Percentiles rank a stretch among this genome's conserved stretches.
phyloP scores from a whole-genome alignment of 2,797 vertebrate genomes.

The Acipenser oxyrinchus region DNA sequence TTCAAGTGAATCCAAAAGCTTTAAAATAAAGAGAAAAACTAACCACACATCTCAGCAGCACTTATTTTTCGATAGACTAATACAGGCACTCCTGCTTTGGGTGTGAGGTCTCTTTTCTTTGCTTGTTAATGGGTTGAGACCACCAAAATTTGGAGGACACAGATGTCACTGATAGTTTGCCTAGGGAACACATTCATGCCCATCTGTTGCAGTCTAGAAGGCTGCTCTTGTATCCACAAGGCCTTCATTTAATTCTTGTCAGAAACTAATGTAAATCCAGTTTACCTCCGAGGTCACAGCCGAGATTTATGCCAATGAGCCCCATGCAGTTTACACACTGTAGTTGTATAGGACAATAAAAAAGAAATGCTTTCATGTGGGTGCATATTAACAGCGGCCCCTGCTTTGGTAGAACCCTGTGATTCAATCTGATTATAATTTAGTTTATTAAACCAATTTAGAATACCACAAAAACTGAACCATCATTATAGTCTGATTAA shows the following conservation, averaged over 20 bases:
- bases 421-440: constrained; percentile 29
- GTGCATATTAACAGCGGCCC: constrained; percentile 68
- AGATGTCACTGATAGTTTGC: constrained; percentile 74
- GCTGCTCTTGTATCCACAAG: constrained; percentile 70
- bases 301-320: constrained; percentile 70
- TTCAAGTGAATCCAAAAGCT: too few relatives aligned
- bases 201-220: constrained; percentile 75
- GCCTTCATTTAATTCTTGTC: constrained; percentile 79
- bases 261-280: constrained; percentile 79
- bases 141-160: constrained; percentile 75
- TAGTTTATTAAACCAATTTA: background rate
- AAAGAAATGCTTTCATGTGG: constrained; percentile 67
- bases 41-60: too few relatives aligned
- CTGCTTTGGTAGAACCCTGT: constrained; percentile 60
- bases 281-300: constrained; percentile 72
- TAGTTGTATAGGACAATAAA: constrained; percentile 64
- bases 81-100: constrained; percentile 49
- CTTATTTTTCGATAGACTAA: constrained; percentile 31
- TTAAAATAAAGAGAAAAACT: too few relatives aligned
- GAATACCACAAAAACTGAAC: background rate
- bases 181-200: constrained; percentile 73
- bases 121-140: constrained; percentile 68
- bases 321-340: constrained; percentile 65
- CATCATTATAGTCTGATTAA: too few relatives aligned
- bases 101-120: constrained; percentile 37